Evolutionary conservation across 1,140 invertebrate genomes (phyloP).

Genomic region (Ips typographus): DNA sequence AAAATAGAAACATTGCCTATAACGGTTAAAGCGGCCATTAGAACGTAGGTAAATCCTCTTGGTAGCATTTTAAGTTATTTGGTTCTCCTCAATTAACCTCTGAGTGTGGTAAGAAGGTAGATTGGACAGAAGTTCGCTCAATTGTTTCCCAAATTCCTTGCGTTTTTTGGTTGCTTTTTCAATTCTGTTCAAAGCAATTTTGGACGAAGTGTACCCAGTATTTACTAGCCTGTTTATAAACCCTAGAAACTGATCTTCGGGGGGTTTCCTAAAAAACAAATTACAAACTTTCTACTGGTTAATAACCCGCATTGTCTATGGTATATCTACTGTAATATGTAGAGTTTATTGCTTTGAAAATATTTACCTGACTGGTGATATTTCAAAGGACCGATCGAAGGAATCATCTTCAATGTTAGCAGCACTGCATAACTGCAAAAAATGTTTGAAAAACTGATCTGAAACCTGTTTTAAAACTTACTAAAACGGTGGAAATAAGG

Average conservation of each 20-base stretch:
- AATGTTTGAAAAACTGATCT: no score
- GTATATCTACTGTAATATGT: constrained; percentile 1
- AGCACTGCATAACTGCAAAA: no score
- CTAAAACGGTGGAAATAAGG: no score
- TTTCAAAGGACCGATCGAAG: neutral
- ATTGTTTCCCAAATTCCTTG: constrained; percentile 23
- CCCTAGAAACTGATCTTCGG: constrained; percentile 34
- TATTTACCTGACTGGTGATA: neutral
- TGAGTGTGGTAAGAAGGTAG: constrained; percentile 16
- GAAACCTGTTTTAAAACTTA: no score
- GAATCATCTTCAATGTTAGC: no score
- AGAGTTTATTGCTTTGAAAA: neutral
- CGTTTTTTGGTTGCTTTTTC: constrained; percentile 24
- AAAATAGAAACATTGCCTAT: neutral
- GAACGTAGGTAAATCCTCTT: neutral
- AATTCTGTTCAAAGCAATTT: constrained; percentile 28
- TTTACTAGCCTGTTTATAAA: constrained; percentile 34
- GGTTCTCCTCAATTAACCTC: constrained; percentile 11
- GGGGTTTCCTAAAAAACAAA: constrained; percentile 6
- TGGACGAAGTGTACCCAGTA: constrained; percentile 37
- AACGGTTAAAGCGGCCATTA: neutral
- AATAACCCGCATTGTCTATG: neutral
- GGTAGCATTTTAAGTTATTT: neutral
- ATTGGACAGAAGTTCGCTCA: constrained; percentile 25
- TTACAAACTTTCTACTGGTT: no score